Evolutionary conservation across 2,888 invertebrate genomes (phyloP).

Genomic region (Brenthis ino): DNA sequence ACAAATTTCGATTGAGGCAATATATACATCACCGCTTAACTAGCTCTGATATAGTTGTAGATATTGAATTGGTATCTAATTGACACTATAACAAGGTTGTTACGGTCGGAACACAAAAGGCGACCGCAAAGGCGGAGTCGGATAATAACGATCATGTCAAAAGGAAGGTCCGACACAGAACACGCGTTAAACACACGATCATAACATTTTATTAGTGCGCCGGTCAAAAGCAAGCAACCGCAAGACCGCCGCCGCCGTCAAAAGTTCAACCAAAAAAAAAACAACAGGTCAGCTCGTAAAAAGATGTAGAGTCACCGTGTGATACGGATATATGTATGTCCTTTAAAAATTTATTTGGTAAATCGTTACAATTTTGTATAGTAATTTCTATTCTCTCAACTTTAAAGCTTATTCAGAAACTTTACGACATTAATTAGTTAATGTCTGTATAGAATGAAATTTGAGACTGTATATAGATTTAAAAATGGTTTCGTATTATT

Average conservation of each 20-base stretch:
- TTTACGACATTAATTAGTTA: slow-evolving; percentile 26
- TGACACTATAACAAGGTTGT: slow-evolving; percentile 79
- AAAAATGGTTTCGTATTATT: slow-evolving; percentile 36
- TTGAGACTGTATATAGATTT: slow-evolving; percentile 32
- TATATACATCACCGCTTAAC: slow-evolving; percentile 53
- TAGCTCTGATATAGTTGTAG: slow-evolving; percentile 69
- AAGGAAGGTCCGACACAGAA: slow-evolving; percentile 79
- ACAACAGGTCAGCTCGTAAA: slow-evolving; percentile 77
- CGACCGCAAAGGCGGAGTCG: slow-evolving; percentile 75
- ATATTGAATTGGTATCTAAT: slow-evolving; percentile 70
- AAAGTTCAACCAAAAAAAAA: slow-evolving; percentile 77
- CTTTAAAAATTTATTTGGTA: slow-evolving; percentile 30
- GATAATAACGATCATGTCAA: slow-evolving; percentile 80
- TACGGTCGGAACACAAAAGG: slow-evolving; percentile 73
- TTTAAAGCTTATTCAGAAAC: slow-evolving; percentile 6
- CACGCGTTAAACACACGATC: slow-evolving; percentile 82
- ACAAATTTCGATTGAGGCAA: slow-evolving; percentile 51
- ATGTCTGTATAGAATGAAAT: slow-evolving; percentile 28
- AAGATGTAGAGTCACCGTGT: slow-evolving; percentile 72
- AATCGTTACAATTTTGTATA: slow-evolving; percentile 9
- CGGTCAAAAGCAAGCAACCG: slow-evolving; percentile 81
- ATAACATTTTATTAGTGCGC: slow-evolving; percentile 82
- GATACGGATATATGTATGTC: slow-evolving; percentile 27
- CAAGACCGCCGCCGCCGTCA: slow-evolving; percentile 68
- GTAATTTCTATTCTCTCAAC: slow-evolving; percentile 10